Conservation (phyloP, 2,888 invertebrate species). For the Metellina segmentata region DNA sequence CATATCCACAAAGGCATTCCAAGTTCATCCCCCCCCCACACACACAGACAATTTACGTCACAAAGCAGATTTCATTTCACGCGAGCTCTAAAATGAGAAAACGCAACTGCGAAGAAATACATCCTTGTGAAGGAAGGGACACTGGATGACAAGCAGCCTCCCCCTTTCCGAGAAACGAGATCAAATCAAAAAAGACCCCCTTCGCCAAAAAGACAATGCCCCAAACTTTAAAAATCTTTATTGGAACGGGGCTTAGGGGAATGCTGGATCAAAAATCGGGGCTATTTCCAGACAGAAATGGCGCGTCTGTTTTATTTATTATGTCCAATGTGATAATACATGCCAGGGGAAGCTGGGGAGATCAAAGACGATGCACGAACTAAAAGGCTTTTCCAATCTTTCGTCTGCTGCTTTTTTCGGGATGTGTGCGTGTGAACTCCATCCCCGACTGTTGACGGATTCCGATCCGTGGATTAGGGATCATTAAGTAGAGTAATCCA, state of each 20-base stretch:
- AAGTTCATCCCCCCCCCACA: too few species aligned
- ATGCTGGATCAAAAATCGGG: background rate
- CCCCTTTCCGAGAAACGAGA: background rate
- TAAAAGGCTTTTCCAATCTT: background rate
- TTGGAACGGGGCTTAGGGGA: background rate
- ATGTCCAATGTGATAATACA: slow-evolving; percentile 15
- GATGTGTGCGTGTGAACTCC: too few species aligned
- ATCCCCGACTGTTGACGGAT: too few species aligned
- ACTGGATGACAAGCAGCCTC: background rate
- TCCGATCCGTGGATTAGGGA: too few species aligned
- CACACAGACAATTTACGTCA: background rate
- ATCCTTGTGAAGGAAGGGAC: background rate
- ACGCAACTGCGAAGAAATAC: background rate
- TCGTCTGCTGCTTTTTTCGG: too few species aligned
- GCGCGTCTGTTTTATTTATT: background rate
- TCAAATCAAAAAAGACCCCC: background rate
- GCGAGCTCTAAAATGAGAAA: background rate
- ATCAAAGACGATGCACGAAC: too few species aligned
- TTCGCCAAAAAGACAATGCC: background rate
- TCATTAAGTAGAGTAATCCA: too few species aligned
- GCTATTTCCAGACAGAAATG: slow-evolving; percentile 19
- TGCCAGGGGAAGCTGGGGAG: background rate
- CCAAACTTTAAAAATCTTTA: background rate
- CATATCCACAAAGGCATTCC: background rate
- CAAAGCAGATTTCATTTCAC: background rate